These are phyloP conservation scores for Drosophila hamatofila DNA, from an alignment of 2,888 invertebrate genomes.

Conservation along the genomic window DNA sequence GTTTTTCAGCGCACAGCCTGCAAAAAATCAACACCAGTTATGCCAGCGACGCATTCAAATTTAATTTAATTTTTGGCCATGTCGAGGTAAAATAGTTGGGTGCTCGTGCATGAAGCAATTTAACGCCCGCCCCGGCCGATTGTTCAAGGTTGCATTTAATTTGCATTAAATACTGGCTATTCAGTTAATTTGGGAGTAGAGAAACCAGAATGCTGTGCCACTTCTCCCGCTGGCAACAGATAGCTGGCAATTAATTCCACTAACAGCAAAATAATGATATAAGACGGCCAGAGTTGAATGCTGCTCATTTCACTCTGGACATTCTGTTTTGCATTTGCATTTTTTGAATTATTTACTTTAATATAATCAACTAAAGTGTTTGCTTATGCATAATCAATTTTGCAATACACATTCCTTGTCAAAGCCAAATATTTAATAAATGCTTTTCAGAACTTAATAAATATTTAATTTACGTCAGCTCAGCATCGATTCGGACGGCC, in stretches of 20 bases:
- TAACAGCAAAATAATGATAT: background rate
- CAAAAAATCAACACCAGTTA: constrained; percentile 48
- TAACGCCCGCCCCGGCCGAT: constrained; percentile 30
- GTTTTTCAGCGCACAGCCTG: constrained; percentile 36
- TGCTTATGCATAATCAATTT: constrained; percentile 9
- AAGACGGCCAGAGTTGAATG: background rate
- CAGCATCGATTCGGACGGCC: constrained; percentile 24
- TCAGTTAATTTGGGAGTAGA: constrained; percentile 26
- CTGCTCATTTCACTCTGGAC: background rate
- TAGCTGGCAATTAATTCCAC: constrained; percentile 4
- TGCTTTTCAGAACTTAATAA: constrained; percentile 29
- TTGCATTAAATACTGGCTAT: constrained; percentile 61
- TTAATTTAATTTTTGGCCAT: constrained; percentile 43
- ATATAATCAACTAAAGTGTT: constrained; percentile 6
- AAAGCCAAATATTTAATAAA: constrained; percentile 23
- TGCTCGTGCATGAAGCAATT: constrained; percentile 43
- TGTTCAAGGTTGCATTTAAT: constrained; percentile 55
- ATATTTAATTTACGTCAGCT: constrained; percentile 29
- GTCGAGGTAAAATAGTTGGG: constrained; percentile 5
- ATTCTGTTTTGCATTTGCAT: background rate
- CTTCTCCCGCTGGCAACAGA: background rate
- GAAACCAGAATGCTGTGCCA: constrained; percentile 10
- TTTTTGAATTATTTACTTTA: background rate
- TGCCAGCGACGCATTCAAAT: constrained; percentile 51
- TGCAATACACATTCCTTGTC: constrained; percentile 9